Percentiles rank a stretch among this genome's conserved stretches.
These are phyloP conservation scores for Galerucella pusilla DNA, from an alignment of 2,888 invertebrate species.

Conservation along the genomic window DNA sequence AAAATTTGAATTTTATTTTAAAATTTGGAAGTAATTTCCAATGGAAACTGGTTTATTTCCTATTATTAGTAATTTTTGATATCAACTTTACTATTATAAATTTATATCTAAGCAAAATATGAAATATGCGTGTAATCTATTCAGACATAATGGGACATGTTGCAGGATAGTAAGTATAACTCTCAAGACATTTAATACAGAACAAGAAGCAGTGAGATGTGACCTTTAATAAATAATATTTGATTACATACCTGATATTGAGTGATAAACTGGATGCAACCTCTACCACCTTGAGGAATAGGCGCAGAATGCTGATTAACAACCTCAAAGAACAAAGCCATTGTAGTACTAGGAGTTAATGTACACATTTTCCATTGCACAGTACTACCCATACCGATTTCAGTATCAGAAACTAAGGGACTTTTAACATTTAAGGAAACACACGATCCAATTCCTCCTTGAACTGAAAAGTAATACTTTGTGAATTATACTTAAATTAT, in stretches of 20 bases:
- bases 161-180: too few relatives aligned
- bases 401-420: conserved; percentile 93
- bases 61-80: too few relatives aligned
- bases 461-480: conserved; percentile 67
- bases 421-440: conserved; percentile 94
- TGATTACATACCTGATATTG: conserved; percentile 81
- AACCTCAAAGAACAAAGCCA: conserved; percentile 96
- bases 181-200: too few relatives aligned
- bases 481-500: background rate
- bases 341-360: conserved; percentile 90
- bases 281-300: conserved; percentile 94
- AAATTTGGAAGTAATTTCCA: too few relatives aligned
- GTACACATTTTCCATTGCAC: conserved; percentile 99
- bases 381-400: conserved; percentile 97
- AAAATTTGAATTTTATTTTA: too few relatives aligned
- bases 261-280: conserved; percentile 97
- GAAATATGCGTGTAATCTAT: too few relatives aligned
- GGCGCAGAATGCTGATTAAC: conserved; percentile 95
- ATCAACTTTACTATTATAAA: too few relatives aligned
- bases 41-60: too few relatives aligned
- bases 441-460: conserved; percentile 96
- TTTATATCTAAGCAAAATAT: too few relatives aligned
- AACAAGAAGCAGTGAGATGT: too few relatives aligned
- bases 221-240: background rate
- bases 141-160: too few relatives aligned